Percentiles rank a stretch among this genome's conserved stretches.
phyloP scores from a whole-genome alignment of 2,797 vertebrate genomes.

The Thripadectes ignobilis region DNA sequence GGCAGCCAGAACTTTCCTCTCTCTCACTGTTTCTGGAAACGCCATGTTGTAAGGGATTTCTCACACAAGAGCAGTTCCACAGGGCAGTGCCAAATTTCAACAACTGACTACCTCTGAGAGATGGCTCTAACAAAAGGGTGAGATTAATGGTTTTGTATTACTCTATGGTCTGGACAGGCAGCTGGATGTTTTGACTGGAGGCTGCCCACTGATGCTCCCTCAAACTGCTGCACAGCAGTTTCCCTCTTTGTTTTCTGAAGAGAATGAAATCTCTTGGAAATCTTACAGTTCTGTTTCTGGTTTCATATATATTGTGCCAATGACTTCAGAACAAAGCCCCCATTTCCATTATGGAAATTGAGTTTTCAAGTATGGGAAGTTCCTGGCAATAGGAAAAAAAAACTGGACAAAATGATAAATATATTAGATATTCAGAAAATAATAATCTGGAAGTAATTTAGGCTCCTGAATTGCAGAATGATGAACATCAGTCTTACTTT shows the following conservation, averaged over 20 bases:
- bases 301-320: not conserved
- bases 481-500: not conserved
- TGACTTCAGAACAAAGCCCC: not conserved
- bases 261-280: slow-evolving; percentile 10
- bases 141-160: not conserved
- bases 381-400: not conserved
- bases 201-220: not conserved
- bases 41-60: not conserved
- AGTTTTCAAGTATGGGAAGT: not conserved
- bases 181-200: not conserved
- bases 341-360: not conserved
- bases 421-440: not conserved
- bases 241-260: not conserved
- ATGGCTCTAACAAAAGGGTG: not conserved
- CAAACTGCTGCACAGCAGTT: not conserved
- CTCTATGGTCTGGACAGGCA: not conserved
- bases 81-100: not conserved
- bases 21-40: not conserved
- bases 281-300: not conserved
- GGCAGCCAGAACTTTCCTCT: not conserved
- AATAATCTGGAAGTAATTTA: not conserved
- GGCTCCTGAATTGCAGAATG: not conserved
- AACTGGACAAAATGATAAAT: not conserved
- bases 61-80: not conserved
- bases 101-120: not conserved